Evolutionary conservation across 1,140 invertebrate genomes (phyloP), one percentile per base, ranked within the genome.

Genomic region (Leptopilina boulardi): DNA sequence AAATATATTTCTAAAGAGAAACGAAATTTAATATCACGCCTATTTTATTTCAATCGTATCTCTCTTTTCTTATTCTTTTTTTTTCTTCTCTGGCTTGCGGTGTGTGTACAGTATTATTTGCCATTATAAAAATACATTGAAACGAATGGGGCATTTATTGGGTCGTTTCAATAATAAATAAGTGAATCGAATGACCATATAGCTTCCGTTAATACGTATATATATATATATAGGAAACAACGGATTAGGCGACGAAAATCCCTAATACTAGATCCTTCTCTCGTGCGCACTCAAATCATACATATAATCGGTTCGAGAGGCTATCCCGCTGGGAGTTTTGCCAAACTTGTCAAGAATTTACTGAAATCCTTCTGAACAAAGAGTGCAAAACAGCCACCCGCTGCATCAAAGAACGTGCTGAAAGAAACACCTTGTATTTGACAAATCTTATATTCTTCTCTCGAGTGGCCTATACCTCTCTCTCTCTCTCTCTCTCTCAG

Each of bases 271-370:
- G 76, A 80, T 82, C 82, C 82, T 83, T 18, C 82, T 18, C 82
- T 79, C 66, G 76, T 80, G 80, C 81, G 76, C 78, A 78, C 81
- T 47, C 78, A 54, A 71, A 76, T 77, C 75, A 75, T 38, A 38
- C 9, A 30, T 38, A 38, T 80, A 75, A 77, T 81, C 80, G 74
- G 71, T 80, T 74, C 77, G 70, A 41, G 34, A 70, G 73, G 34
- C 34, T 8, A 72, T 71, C 84, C 84, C 74, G 84, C 84, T 85
- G 84, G 23, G 82, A 84, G 84, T 82, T 84, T 85, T 82, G 78
- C 83, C 77, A 85, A 82, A 81, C 80, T 80, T 84, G 84, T 84
- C 82, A 81, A 77, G 74, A 80, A 80, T 82, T 79, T 72, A 51
- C 30, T 70, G n/a, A 82, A 85, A 83, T 84, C 78, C 82, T 38